Conservation (phyloP, 1,140 invertebrate species). For the Drosophila tropicalis region DNA sequence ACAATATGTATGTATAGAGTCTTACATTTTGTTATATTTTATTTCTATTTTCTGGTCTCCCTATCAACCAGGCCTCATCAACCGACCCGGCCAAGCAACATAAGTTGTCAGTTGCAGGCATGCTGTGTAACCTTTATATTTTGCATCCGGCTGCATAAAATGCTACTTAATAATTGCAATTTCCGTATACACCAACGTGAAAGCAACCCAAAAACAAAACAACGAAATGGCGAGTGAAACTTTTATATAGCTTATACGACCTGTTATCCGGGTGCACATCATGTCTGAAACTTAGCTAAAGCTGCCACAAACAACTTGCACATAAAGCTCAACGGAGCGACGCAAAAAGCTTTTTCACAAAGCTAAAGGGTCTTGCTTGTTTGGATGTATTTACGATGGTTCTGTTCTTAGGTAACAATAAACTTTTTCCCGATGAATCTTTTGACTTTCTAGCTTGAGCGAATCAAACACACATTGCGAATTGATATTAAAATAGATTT, state of each 20-base stretch:
- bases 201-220: background rate
- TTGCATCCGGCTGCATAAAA: slow-evolving; percentile 14
- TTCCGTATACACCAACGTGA: background rate
- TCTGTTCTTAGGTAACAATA: no score
- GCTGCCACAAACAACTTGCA: background rate
- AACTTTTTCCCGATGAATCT: no score
- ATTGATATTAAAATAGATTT: no score
- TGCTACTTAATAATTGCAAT: slow-evolving; percentile 16
- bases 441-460: no score
- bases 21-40: background rate
- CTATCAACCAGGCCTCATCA: no score
- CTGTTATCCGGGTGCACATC: background rate
- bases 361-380: no score
- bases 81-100: no score
- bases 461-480: no score
- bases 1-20: no score
- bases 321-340: background rate
- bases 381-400: no score
- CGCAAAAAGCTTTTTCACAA: background rate
- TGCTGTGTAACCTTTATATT: slow-evolving; percentile 17
- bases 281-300: slow-evolving; percentile 1
- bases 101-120: slow-evolving; percentile 24
- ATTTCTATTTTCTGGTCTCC: background rate
- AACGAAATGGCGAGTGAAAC: no score
- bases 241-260: slow-evolving; percentile 1